phyloP scores from a whole-genome alignment of 1,140 invertebrate species.

The Hyphantria cunea region DNA sequence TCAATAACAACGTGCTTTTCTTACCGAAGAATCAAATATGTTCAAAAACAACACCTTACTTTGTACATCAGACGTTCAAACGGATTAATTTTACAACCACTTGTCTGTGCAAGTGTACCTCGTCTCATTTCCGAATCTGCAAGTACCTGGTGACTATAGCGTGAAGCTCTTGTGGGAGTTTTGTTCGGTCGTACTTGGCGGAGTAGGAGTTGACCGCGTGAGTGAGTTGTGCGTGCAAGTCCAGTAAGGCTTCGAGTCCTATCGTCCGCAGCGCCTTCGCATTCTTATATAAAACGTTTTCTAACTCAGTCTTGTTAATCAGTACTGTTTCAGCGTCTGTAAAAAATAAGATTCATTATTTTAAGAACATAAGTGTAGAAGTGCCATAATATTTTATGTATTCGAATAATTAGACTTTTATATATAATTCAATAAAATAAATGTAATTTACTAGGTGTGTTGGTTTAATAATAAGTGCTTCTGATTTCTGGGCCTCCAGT shows the following conservation, averaged over 20 bases:
- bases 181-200: slow-evolving; percentile 80
- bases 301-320: slow-evolving; percentile 83
- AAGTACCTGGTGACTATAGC: slow-evolving; percentile 64
- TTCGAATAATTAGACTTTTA: no score
- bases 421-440: no score
- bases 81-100: not conserved
- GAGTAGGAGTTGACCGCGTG: slow-evolving; percentile 81
- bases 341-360: no score
- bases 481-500: no score
- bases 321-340: slow-evolving; percentile 80
- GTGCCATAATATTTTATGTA: no score
- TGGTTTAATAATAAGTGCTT: no score
- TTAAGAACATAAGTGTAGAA: no score
- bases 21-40: not conserved
- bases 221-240: slow-evolving; percentile 84
- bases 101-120: not conserved
- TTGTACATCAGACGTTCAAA: not conserved
- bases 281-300: slow-evolving; percentile 82
- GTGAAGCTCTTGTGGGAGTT: slow-evolving; percentile 83
- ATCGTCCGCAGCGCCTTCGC: slow-evolving; percentile 81
- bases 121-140: slow-evolving; percentile 55
- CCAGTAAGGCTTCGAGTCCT: slow-evolving; percentile 83
- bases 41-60: not conserved
- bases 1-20: no score
- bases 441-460: no score